Conservation (phyloP, 1,140 invertebrate species). For the Bathynomus jamesi region DNA sequence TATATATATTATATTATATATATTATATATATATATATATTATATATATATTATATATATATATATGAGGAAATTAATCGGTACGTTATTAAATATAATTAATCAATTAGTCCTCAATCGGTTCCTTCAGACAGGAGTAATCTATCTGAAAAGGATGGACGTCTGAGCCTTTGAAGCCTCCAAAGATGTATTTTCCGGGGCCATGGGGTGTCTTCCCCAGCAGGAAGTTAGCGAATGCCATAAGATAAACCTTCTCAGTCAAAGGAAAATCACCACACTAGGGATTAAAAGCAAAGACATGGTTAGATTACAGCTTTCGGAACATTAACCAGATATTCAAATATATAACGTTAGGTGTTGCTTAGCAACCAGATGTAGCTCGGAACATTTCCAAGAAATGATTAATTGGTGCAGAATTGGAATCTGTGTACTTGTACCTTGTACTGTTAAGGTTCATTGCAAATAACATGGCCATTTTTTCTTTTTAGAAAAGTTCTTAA, state of each 20-base stretch:
- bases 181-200: constrained; percentile 38
- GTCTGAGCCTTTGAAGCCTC: constrained; percentile 36
- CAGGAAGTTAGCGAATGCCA: constrained; percentile 38
- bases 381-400: too few species aligned
- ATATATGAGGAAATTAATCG: constrained; percentile 20
- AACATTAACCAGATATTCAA: background rate
- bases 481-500: too few species aligned
- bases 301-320: background rate
- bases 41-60: constrained; percentile 26
- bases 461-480: too few species aligned
- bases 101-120: constrained; percentile 18
- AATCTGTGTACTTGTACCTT: too few species aligned
- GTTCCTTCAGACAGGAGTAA: constrained; percentile 31
- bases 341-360: background rate
- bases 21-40: constrained; percentile 22
- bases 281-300: background rate
- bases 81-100: constrained; percentile 21
- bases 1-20: constrained; percentile 30
- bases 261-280: constrained; percentile 35
- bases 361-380: background rate
- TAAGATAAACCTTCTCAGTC: constrained; percentile 34
- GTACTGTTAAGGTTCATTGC: too few species aligned
- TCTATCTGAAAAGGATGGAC: constrained; percentile 33
- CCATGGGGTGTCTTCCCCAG: constrained; percentile 39
- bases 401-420: background rate